phyloP scores from a whole-genome alignment of 2,113 vertebrate genomes.

The Atractosteus spatula region DNA sequence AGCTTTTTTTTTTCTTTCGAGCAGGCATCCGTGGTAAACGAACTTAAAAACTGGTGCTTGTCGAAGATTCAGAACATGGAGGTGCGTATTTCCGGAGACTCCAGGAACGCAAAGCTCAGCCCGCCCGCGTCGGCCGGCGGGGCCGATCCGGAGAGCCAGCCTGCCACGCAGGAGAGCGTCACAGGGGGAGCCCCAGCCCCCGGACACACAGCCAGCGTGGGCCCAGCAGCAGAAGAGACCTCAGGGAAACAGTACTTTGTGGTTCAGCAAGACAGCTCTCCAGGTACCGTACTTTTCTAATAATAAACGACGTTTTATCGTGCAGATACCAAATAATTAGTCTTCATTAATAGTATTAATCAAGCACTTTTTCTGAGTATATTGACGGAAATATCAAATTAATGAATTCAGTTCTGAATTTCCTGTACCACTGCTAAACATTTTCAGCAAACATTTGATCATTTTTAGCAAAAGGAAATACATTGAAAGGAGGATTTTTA shows the following conservation, averaged over 20 bases:
- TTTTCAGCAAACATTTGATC: no score
- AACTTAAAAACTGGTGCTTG: conserved; percentile 93
- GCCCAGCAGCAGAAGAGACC: conserved; percentile 35
- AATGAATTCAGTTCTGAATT: no score
- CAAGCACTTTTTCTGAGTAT: no score
- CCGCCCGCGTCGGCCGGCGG: conserved; percentile 69
- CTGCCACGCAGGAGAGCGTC: conserved; percentile 37
- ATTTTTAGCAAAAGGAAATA: no score
- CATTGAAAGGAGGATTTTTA: no score
- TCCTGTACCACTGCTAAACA: no score
- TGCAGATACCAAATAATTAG: no score
- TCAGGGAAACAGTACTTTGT: conserved; percentile 61
- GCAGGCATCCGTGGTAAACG: conserved; percentile 79
- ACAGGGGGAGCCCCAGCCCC: conserved; percentile 39
- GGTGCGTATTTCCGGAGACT: conserved; percentile 74
- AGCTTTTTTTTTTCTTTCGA: conserved; percentile 32
- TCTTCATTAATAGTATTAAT: no score
- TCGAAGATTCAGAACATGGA: conserved; percentile 91
- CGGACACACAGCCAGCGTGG: conserved; percentile 31
- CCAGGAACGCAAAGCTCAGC: conserved; percentile 55
- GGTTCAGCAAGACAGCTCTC: conserved; percentile 61
- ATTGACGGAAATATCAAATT: no score
- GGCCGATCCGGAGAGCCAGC: conserved; percentile 58
- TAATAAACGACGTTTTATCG: no score
- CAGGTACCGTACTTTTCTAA: conserved; percentile 42